Evolutionary conservation across 2,797 vertebrate species (phyloP).

Genomic region (Halcyon smyrnensis): DNA sequence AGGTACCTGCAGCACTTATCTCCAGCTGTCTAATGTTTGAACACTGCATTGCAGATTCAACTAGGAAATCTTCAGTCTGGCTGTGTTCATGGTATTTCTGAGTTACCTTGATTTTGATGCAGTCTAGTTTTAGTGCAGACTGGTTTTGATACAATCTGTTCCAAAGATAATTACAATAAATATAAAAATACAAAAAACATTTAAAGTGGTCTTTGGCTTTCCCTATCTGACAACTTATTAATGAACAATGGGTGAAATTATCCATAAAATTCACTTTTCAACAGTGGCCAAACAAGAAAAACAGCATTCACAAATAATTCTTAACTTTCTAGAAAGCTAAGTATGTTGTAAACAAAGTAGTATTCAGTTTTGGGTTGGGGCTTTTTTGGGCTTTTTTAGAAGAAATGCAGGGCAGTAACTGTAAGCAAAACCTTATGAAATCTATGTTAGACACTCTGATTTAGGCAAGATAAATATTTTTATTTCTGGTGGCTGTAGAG

Average conservation of each 20-base stretch:
- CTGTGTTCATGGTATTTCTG: not conserved
- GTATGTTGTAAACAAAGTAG: not conserved
- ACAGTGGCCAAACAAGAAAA: not conserved
- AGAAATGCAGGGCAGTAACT: not conserved
- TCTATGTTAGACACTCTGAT: not conserved
- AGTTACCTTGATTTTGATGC: not conserved
- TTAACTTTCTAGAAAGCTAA: not conserved
- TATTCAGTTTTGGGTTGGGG: not conserved
- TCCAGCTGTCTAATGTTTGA: not conserved
- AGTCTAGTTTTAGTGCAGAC: not conserved
- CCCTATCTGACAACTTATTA: not conserved
- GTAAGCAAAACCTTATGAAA: not conserved
- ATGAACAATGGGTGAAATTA: not conserved
- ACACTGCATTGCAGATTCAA: not conserved
- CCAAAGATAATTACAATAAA: not conserved
- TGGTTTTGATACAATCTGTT: not conserved
- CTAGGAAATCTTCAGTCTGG: not conserved
- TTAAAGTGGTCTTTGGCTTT: not conserved
- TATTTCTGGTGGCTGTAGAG: not conserved
- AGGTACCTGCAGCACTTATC: not conserved
- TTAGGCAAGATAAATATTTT: constrained; percentile 13
- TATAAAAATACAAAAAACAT: not conserved
- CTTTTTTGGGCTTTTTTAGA: not conserved
- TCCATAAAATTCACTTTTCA: not conserved
- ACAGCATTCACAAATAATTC: not conserved